Conservation (phyloP, 92 coral and sea anemone genomes). For the Muricea muricata region DNA sequence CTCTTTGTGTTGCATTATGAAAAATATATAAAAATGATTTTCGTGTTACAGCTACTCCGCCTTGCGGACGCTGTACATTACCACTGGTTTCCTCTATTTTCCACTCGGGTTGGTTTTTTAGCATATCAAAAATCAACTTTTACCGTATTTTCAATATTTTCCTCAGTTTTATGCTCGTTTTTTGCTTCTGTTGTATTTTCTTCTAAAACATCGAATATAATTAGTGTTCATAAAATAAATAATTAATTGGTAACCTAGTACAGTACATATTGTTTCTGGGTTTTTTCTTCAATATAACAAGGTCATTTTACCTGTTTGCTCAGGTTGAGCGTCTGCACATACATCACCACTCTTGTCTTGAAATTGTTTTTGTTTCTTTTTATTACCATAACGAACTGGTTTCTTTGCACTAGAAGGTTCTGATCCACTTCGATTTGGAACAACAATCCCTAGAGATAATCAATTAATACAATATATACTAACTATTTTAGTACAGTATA, state of each 20-base stretch:
- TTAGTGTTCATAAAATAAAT: too few relatives aligned
- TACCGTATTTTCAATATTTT: slow-evolving; percentile 34
- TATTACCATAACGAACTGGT: slow-evolving; percentile 85
- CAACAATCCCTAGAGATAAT: slow-evolving; percentile 75
- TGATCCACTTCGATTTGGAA: slow-evolving; percentile 69
- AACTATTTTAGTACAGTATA: too few relatives aligned
- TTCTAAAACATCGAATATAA: background rate
- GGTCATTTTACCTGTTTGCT: slow-evolving; percentile 1
- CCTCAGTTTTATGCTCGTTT: background rate
- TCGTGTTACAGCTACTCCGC: too few relatives aligned
- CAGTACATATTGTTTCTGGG: background rate
- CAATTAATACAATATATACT: background rate
- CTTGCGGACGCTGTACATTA: too few relatives aligned
- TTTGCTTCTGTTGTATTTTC: background rate
- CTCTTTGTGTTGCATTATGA: too few relatives aligned
- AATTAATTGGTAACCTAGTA: background rate
- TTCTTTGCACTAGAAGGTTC: slow-evolving; percentile 67
- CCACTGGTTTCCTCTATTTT: too few relatives aligned
- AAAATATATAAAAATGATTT: too few relatives aligned
- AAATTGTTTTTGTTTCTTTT: slow-evolving; percentile 78
- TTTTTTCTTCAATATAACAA: background rate
- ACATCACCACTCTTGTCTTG: slow-evolving; percentile 54
- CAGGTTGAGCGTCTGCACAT: background rate
- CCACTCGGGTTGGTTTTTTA: too few relatives aligned
- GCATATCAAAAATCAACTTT: background rate